phyloP scores from a whole-genome alignment of 2,888 invertebrate genomes.

The Argyra leucocephala region DNA sequence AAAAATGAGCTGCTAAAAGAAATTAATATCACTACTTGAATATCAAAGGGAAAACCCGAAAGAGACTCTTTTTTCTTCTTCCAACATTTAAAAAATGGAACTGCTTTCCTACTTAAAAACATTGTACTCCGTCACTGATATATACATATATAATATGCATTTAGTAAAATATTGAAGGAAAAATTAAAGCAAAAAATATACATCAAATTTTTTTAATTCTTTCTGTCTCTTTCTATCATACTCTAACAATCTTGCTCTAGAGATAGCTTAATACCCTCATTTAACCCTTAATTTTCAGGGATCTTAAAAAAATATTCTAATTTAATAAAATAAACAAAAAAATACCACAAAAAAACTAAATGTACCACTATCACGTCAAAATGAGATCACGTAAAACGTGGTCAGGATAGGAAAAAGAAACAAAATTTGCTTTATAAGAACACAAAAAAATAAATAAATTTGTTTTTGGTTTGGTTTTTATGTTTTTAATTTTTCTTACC shows the following conservation, averaged over 20 bases:
- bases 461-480: not conserved
- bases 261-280: not conserved
- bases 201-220: not conserved
- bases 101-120: no score
- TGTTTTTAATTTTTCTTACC: not conserved
- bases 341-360: not conserved
- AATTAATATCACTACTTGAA: no score
- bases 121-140: no score
- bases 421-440: not conserved
- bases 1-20: no score
- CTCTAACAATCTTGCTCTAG: not conserved
- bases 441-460: not conserved
- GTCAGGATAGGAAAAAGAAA: not conserved
- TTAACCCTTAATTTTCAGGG: slow-evolving; percentile 3
- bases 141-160: not conserved
- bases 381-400: not conserved
- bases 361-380: not conserved
- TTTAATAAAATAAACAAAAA: slow-evolving; percentile 4
- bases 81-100: no score
- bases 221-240: not conserved
- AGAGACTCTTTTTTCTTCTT: no score
- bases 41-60: no score
- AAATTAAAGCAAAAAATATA: not conserved
- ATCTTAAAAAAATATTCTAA: not conserved
- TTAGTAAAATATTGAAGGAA: not conserved